Conservation (phyloP, 92 coral and sea anemone genomes). For the Actinernus sp. region DNA sequence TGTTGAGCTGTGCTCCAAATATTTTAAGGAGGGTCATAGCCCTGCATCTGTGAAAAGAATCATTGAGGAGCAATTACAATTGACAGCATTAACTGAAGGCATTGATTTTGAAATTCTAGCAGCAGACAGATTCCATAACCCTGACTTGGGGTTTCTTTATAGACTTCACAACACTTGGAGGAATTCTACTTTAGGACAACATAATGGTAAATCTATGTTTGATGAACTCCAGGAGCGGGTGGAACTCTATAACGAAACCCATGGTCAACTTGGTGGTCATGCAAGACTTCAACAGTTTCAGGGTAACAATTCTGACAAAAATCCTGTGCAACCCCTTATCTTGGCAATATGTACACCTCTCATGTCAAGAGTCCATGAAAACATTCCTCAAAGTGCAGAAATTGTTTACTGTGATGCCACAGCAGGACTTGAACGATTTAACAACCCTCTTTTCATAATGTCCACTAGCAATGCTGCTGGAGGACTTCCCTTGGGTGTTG, state of each 20-base stretch:
- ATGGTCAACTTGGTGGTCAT: not conserved
- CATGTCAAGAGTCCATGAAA: constrained; percentile 7
- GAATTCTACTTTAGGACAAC: not conserved
- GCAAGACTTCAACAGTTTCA: not conserved
- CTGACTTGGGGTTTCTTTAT: not conserved
- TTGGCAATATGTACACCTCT: constrained; percentile 12
- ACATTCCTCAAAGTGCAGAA: constrained; percentile 6
- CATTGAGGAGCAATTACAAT: not conserved
- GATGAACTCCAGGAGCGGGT: not conserved
- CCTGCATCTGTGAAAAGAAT: not conserved
- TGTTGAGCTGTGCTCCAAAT: not conserved
- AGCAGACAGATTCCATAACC: not conserved
- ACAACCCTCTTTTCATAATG: constrained; percentile 6
- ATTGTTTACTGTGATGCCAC: constrained; percentile 26
- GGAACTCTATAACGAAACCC: not conserved
- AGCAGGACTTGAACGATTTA: constrained; percentile 10
- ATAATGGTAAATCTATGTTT: not conserved
- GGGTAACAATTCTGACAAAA: not conserved
- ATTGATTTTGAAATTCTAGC: not conserved
- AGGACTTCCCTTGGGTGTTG: constrained; percentile 14
- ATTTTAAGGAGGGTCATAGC: not conserved
- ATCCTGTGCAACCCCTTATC: not conserved
- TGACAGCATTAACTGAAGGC: not conserved
- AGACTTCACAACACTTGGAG: not conserved
- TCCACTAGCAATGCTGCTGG: constrained; percentile 7